phyloP scores from a whole-genome alignment of 2,113 vertebrate species.

The Dasyurus viverrinus region DNA sequence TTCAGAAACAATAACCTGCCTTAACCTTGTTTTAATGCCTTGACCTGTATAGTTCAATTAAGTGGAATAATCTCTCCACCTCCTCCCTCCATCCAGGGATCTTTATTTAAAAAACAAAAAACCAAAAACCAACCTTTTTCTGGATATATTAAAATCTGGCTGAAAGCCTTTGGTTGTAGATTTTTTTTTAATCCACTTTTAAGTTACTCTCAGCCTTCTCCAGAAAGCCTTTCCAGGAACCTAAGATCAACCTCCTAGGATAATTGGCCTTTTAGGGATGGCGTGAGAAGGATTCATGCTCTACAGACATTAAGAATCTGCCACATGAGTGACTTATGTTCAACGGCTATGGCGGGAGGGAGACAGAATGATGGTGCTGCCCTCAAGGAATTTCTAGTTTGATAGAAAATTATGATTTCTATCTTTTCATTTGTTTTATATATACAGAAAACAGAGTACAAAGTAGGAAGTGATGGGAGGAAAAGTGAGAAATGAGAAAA shows the following conservation, averaged over 20 bases:
- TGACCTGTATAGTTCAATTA: not conserved
- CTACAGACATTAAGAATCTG: not conserved
- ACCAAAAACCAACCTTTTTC: not conserved
- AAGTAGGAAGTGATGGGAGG: not conserved
- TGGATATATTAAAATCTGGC: not conserved
- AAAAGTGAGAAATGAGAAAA: not conserved
- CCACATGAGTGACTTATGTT: not conserved
- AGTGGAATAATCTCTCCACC: not conserved
- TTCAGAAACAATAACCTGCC: not conserved
- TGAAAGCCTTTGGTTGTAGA: not conserved
- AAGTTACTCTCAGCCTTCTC: not conserved
- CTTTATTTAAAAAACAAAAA: not conserved
- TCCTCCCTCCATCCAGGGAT: not conserved
- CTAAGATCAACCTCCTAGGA: not conserved
- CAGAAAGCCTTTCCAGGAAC: not conserved
- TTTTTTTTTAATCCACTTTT: slow-evolving; percentile 2
- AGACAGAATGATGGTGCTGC: not conserved
- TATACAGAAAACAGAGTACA: not conserved
- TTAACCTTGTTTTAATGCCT: slow-evolving; percentile 16
- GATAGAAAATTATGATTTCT: not conserved
- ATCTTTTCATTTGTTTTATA: no score
- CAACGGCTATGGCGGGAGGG: not conserved
- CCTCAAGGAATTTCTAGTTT: not conserved
- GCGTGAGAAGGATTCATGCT: not conserved
- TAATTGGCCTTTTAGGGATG: not conserved